phyloP scores from a whole-genome alignment of 1,140 invertebrate species.

The Drosophila melanica region DNA sequence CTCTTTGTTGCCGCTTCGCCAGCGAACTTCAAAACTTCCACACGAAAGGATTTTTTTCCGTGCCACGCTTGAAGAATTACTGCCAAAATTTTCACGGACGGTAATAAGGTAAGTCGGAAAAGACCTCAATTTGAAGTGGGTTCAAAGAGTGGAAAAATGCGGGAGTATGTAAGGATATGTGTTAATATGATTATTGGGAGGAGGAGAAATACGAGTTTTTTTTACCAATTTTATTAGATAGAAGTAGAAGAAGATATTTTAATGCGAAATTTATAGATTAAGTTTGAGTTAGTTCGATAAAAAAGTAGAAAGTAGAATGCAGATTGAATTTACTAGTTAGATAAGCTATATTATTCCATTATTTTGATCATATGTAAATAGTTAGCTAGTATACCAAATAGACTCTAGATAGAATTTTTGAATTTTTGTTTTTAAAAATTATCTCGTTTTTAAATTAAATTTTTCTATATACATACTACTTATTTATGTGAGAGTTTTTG shows the following conservation, averaged over 20 bases:
- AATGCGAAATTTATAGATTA: too few relatives aligned
- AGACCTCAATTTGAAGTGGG: not conserved
- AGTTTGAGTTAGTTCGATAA: not conserved
- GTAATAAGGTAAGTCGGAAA: slow-evolving; percentile 77
- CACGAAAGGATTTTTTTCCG: slow-evolving; percentile 73
- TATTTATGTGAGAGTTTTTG: too few relatives aligned
- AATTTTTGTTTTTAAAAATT: too few relatives aligned
- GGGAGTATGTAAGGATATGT: not conserved
- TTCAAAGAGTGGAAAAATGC: not conserved
- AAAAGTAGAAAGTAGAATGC: not conserved
- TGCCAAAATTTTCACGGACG: slow-evolving; percentile 84
- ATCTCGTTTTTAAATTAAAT: too few relatives aligned
- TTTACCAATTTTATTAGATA: not conserved
- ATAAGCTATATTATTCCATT: too few relatives aligned
- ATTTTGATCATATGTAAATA: too few relatives aligned
- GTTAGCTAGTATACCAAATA: too few relatives aligned
- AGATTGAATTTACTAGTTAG: too few relatives aligned
- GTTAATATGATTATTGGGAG: not conserved
- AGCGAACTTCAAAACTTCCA: not conserved
- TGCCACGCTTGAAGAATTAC: slow-evolving; percentile 75
- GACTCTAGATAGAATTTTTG: too few relatives aligned
- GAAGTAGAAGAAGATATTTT: too few relatives aligned
- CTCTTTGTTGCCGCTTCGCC: slow-evolving; percentile 29
- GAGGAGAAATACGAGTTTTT: not conserved
- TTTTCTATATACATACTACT: too few relatives aligned